These are phyloP conservation scores for Saturnia pavonia DNA, from an alignment of 2,888 invertebrate genomes.

Conservation along the genomic window DNA sequence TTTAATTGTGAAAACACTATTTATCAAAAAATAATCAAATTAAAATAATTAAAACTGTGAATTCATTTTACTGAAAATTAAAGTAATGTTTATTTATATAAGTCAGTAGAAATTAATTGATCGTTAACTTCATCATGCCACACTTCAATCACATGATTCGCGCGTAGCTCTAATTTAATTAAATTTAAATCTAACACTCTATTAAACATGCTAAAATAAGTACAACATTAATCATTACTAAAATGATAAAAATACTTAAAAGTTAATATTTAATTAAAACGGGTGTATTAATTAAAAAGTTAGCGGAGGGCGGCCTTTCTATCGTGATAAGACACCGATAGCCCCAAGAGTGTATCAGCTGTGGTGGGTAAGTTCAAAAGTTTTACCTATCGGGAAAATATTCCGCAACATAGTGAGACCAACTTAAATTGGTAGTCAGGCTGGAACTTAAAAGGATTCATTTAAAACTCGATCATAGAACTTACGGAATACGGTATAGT, in stretches of 20 bases:
- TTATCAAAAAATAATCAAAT: no score
- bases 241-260: conserved; percentile 6
- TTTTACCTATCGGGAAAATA: conserved; percentile 46
- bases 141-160: no score
- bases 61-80: no score
- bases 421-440: conserved; percentile 57
- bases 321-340: conserved; percentile 29
- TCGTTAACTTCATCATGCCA: no score
- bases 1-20: no score
- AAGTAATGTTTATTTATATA: no score
- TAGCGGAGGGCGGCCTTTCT: conserved; percentile 29
- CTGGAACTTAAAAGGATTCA: conserved; percentile 21
- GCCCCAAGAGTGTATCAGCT: conserved; percentile 24
- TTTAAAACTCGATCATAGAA: conserved; percentile 10
- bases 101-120: no score
- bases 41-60: no score
- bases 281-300: conserved; percentile 32
- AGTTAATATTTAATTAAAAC: conserved; percentile 28
- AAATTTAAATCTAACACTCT: not conserved
- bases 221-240: not conserved
- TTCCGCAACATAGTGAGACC: conserved; percentile 44
- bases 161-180: no score
- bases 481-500: not conserved
- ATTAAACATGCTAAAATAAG: not conserved
- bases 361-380: conserved; percentile 18